Base-by-base conservation (phyloP, 2,888 invertebrate genomes). In the Leptopilina syphax region DNA sequence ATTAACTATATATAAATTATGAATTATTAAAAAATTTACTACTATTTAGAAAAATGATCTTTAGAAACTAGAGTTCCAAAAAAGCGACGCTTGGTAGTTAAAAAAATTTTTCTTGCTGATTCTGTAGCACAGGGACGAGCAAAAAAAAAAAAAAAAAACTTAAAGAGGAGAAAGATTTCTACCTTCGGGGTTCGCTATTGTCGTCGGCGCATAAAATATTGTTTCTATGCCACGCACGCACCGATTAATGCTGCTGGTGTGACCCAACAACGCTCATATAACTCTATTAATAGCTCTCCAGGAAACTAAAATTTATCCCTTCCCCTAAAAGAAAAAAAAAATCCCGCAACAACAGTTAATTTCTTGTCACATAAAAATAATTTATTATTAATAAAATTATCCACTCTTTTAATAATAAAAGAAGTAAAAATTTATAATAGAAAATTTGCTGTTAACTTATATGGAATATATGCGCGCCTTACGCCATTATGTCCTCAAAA, bases 181-280 rank as follows among this genome's bases (percentile, higher is more conserved):
- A 81, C 80, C 83, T 76, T 70, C 78, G 77, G 86, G 85, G 78
- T 9, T 50, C 47, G 84, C 85, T 86, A 88, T 89, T 88, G 88
- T 89, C 86, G 83, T 85, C 82, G 77, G 84, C 82, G 84, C 82
- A 85, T 89, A 85, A 89, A 89, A 88, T 88, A 89, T 88, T 85
- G 87, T 89, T 89, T 87, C 88, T 86, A 89, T 88, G 88, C 88
- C 84, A 84, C 86, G 87, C 89, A 88, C 88, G 87, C 86, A 86
- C 85, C 88, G 89, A 89, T 89, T 89, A 89, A 89, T 88, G 85
- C 44, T 44, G 44, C 86, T 84, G 85, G 85, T 86, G 87, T 89
- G 86, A 87, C 84, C 87, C 84, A 85, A 84, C 85, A 80, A 80
- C 83, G 63, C 24, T 63, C 18, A 9, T 57, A 7, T 50, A 57